Conservation (phyloP, 1,140 invertebrate genomes). For the Alviniconcha marisindica region DNA sequence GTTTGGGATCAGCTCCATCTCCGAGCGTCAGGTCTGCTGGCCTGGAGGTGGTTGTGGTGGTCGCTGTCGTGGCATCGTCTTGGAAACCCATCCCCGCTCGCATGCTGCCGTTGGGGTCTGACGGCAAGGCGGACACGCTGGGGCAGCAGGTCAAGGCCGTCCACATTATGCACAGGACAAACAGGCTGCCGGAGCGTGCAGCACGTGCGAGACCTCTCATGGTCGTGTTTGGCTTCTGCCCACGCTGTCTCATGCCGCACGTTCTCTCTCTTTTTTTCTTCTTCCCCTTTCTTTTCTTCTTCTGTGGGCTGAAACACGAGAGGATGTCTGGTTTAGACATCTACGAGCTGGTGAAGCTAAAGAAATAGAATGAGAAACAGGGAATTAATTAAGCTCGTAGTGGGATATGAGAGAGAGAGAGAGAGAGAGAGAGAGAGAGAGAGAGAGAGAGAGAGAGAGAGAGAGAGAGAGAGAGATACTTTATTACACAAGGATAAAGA, state of each 20-base stretch:
- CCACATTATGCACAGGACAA: not conserved
- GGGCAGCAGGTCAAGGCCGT: not conserved
- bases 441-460: not conserved
- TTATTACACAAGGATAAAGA: not conserved
- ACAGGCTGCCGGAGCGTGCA: not conserved
- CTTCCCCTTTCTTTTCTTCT: not conserved
- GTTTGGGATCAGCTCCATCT: not conserved
- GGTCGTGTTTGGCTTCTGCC: not conserved
- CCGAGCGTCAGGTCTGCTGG: not conserved
- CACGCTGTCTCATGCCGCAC: not conserved
- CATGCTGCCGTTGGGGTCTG: constrained; percentile 1
- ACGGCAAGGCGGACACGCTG: not conserved
- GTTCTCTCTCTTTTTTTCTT: not conserved
- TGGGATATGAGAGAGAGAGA: constrained; percentile 1
- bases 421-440: not conserved
- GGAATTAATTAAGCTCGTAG: no score
- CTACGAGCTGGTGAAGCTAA: not conserved
- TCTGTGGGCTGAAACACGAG: not conserved
- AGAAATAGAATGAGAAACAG: not conserved
- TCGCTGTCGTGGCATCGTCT: not conserved
- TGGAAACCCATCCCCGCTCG: not conserved
- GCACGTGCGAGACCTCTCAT: not conserved
- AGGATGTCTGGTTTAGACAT: no score
- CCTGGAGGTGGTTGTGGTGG: no score
- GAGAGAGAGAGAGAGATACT: not conserved